A percentile compares a stretch with the other conserved stretches of the same genome.
Conservation (phyloP, 2,113 vertebrate species). For the Etheostoma spectabile region DNA sequence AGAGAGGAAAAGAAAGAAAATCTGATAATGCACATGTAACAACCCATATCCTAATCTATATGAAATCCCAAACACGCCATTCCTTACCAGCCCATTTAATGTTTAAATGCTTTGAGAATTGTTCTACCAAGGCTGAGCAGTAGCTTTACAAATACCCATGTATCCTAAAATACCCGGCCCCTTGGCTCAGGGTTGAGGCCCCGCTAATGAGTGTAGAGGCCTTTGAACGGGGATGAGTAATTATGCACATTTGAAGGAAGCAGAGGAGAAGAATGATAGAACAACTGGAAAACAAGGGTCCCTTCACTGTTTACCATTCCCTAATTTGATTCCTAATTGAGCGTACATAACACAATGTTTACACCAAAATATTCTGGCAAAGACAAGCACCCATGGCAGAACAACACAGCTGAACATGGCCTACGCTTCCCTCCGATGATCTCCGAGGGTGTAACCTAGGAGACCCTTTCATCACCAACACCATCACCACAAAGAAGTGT, state of each 20-base stretch:
- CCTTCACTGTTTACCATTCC: conserved; percentile 63
- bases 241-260: conserved; percentile 62
- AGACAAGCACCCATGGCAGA: conserved; percentile 38
- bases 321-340: conserved; percentile 77
- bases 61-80: conserved; percentile 8
- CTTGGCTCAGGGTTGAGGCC: conserved; percentile 45
- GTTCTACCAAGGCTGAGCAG: conserved; percentile 11
- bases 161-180: conserved; percentile 47
- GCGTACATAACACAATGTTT: conserved; percentile 66
- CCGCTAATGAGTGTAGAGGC: conserved; percentile 57
- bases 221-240: conserved; percentile 53
- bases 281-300: conserved; percentile 69
- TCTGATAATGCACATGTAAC: neutral
- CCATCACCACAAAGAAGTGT: conserved; percentile 6
- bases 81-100: neutral
- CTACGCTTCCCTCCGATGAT: conserved; percentile 27
- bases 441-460: neutral
- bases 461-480: conserved; percentile 11
- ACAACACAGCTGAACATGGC: conserved; percentile 25
- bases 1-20: neutral
- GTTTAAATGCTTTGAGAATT: conserved; percentile 29
- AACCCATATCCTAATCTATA: neutral
- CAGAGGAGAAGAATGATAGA: conserved; percentile 58
- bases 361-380: conserved; percentile 65
- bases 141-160: conserved; percentile 39